Evolutionary conservation across 2,113 vertebrate genomes (phyloP).

Genomic region (Catagonus wagneri): DNA sequence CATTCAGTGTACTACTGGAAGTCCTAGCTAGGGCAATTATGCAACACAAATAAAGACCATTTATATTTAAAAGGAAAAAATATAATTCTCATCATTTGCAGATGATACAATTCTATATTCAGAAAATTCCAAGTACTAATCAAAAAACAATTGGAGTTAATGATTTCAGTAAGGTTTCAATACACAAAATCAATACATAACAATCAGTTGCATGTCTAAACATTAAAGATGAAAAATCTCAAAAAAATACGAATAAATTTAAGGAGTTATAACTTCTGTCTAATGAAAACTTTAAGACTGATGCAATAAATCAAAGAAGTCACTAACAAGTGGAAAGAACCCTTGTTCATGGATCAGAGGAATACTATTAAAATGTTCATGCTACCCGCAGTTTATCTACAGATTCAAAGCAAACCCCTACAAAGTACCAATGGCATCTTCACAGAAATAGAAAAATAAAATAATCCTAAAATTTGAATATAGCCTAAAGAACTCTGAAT

Average conservation of each 20-base stretch:
- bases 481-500: background rate
- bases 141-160: background rate
- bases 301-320: background rate
- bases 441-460: too few relatives aligned
- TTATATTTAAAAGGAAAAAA: background rate
- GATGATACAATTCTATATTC: background rate
- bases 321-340: background rate
- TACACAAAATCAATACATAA: too few relatives aligned
- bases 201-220: too few relatives aligned
- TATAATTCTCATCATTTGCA: background rate
- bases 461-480: background rate
- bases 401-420: background rate
- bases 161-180: background rate
- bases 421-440: background rate
- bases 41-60: background rate
- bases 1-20: background rate
- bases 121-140: background rate
- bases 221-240: too few relatives aligned
- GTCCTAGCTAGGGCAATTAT: background rate
- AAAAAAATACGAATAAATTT: background rate
- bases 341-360: background rate
- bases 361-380: background rate
- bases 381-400: background rate
- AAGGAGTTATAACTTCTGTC: background rate
- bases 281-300: background rate